phyloP scores from a whole-genome alignment of 2,113 vertebrate genomes.

The Coreoperca whiteheadi region DNA sequence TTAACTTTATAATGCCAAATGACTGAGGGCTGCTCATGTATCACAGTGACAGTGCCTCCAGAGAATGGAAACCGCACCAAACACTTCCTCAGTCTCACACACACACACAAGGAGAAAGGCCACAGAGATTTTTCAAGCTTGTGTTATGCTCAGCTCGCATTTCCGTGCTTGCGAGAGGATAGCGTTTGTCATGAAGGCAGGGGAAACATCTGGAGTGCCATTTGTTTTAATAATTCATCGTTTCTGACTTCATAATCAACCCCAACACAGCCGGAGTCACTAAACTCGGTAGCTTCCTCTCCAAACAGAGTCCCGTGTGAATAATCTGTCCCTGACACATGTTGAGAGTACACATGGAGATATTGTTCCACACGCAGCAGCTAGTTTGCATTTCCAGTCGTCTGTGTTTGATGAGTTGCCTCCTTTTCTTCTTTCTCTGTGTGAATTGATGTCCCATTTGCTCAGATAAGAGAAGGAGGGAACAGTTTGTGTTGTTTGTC shows the following conservation, averaged over 20 bases:
- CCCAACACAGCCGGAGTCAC: constrained; percentile 58
- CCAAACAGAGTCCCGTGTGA: constrained; percentile 51
- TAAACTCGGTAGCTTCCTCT: constrained; percentile 45
- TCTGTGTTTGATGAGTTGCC: constrained; percentile 60
- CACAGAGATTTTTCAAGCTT: constrained; percentile 58
- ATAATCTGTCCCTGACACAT: constrained; percentile 63
- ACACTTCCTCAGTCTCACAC: not conserved
- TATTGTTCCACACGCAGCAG: constrained; percentile 50
- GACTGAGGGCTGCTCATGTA: constrained; percentile 47
- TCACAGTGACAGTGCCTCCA: constrained; percentile 41
- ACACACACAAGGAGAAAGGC: constrained; percentile 19
- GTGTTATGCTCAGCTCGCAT: constrained; percentile 43
- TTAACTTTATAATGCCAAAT: constrained; percentile 44
- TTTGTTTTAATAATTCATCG: constrained; percentile 80
- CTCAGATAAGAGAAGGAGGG: constrained; percentile 51
- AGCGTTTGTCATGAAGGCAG: constrained; percentile 70
- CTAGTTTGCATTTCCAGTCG: constrained; percentile 62
- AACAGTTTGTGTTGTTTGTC: constrained; percentile 44
- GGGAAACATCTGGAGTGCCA: constrained; percentile 75
- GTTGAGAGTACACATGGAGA: constrained; percentile 57
- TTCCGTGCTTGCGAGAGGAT: constrained; percentile 50
- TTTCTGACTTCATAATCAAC: constrained; percentile 74
- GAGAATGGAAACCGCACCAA: constrained; percentile 27
- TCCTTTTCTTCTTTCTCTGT: constrained; percentile 10
- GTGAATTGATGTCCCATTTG: constrained; percentile 56